Conservation (phyloP, 2,888 invertebrate genomes). For the Griposia aprilina region DNA sequence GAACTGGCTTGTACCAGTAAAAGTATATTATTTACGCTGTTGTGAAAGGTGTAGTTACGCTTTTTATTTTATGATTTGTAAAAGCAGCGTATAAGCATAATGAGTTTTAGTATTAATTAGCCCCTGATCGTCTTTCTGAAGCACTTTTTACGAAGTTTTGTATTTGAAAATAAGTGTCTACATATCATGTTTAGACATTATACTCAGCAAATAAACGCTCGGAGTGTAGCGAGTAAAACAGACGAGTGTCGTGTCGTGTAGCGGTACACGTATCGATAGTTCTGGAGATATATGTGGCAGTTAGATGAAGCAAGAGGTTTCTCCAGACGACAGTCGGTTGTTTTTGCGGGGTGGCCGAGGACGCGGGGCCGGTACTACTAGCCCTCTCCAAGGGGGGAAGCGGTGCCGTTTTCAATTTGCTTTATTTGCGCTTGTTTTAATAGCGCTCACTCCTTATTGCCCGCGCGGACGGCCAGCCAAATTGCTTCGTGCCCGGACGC, state of each 20-base stretch:
- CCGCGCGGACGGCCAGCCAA: slow-evolving; percentile 85
- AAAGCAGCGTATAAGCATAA: slow-evolving; percentile 16
- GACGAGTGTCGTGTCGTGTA: slow-evolving; percentile 23
- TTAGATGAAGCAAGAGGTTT: slow-evolving; percentile 76
- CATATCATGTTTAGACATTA: slow-evolving; percentile 20
- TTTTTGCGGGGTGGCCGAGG: slow-evolving; percentile 79
- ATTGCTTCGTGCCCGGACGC: slow-evolving; percentile 89
- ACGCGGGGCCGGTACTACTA: slow-evolving; percentile 70
- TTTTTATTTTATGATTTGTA: slow-evolving; percentile 39
- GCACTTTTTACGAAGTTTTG: slow-evolving; percentile 3
- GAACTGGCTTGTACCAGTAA: slow-evolving; percentile 38
- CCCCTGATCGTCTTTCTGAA: slow-evolving; percentile 4
- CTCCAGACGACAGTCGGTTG: slow-evolving; percentile 77
- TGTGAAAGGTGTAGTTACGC: background rate
- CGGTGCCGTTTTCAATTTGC: slow-evolving; percentile 89
- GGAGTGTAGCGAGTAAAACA: slow-evolving; percentile 23
- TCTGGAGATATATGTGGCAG: slow-evolving; percentile 70
- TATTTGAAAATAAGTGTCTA: slow-evolving; percentile 1
- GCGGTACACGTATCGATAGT: slow-evolving; percentile 59
- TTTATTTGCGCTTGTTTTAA: slow-evolving; percentile 90
- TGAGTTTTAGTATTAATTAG: background rate
- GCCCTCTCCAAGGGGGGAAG: slow-evolving; percentile 78
- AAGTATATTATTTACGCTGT: slow-evolving; percentile 38
- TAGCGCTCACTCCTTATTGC: slow-evolving; percentile 89
- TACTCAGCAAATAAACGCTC: slow-evolving; percentile 46